Conservation (phyloP, 2,113 vertebrate species). For the Dissostichus mawsoni region DNA sequence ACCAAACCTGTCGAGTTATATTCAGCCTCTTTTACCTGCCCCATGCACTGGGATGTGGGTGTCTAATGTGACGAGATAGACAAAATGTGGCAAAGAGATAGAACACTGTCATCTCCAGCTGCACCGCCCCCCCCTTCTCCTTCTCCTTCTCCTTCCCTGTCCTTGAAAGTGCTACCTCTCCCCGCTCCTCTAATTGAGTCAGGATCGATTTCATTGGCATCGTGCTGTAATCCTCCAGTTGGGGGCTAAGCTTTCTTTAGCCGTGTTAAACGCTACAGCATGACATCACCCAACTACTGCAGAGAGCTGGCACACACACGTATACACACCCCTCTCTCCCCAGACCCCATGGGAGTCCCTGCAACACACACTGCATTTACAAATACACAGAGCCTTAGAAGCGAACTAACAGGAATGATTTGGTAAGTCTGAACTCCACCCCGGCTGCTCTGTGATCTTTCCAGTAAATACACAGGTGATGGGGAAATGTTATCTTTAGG, state of each 20-base stretch:
- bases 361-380: conserved; percentile 39
- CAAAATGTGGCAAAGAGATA: conserved; percentile 59
- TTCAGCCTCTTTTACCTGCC: conserved; percentile 20
- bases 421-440: conserved; percentile 12
- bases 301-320: conserved; percentile 67
- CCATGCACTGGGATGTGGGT: conserved; percentile 16
- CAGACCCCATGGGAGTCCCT: conserved; percentile 50
- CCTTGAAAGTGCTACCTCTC: conserved; percentile 74
- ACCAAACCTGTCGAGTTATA: conserved; percentile 26
- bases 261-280: conserved; percentile 83
- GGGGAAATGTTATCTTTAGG: no score
- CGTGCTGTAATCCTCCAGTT: conserved; percentile 78
- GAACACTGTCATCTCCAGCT: conserved; percentile 55
- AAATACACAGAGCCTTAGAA: conserved; percentile 6
- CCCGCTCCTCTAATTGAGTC: conserved; percentile 72
- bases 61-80: conserved; percentile 55
- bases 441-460: background rate
- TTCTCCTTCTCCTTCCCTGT: conserved; percentile 61
- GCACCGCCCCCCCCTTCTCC: conserved; percentile 15
- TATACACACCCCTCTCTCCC: conserved; percentile 40
- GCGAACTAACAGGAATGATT: background rate
- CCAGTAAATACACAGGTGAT: background rate
- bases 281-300: conserved; percentile 80
- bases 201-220: conserved; percentile 83
- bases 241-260: conserved; percentile 84